Evolutionary conservation across 1,140 invertebrate genomes (phyloP), one percentile per base, ranked within the genome.

Genomic region (Hermetia illucens): DNA sequence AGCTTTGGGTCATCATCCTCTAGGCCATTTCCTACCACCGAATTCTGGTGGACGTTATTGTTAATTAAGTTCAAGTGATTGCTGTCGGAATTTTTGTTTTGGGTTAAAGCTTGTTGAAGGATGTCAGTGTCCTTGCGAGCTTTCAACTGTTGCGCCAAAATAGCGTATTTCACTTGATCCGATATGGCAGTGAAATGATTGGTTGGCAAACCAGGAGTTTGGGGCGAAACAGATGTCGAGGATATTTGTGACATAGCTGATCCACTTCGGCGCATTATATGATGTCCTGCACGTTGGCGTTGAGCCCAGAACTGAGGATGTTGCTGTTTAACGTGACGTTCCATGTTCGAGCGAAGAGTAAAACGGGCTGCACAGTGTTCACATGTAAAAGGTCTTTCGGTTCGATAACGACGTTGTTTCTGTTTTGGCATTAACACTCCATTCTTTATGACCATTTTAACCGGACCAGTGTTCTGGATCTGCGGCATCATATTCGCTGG

Each of bases 261-360:
- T 27, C 47, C 16, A 55, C 64, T 30, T 50, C 68, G 55, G 13
- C 67, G 56, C 43, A 68, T 29, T 55, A 61, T 41, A 33, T 61
- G 58, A 20, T 60, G 55, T 0, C 57, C 57, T 5, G 46, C 55
- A 5, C 58, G 41, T 43, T 82, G 79, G 31, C 81, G 63, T 39
- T 84, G 79, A 33, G 77, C 82, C 82, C 86, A 91, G 45, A 74
- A 77, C 35, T 88, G 80, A 0, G 87, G 87, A 66, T 93, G 89
- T 48, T 92, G 88, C 47, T 91, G 86, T 53, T 93, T 93, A 1
- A 92, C 82, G 43, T 94, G 89, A 1, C 88, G 64, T 58, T 93
- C 88, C 86, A 92, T 92, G 50, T 92, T 92, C 5, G 86, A 90
- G 5, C 87, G 70, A 1, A 93, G 58, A 0, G 88, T 92, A 50